Conservation (phyloP, 2,113 vertebrate species). For the Sisor rabdophorus region DNA sequence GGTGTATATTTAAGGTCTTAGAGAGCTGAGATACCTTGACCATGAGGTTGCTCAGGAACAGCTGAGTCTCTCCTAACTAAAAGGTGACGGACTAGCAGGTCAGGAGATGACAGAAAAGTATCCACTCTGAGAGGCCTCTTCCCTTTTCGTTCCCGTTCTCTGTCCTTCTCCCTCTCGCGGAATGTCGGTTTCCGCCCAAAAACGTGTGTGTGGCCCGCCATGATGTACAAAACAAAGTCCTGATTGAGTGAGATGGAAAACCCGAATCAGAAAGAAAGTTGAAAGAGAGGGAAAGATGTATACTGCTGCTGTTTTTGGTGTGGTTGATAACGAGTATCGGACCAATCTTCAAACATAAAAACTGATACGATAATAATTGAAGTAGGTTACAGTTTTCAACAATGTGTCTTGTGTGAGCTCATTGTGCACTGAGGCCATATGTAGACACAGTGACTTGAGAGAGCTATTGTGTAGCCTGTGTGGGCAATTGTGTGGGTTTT, state of each 20-base stretch:
- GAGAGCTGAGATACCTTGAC: slow-evolving; percentile 61
- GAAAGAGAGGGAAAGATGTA: slow-evolving; percentile 25
- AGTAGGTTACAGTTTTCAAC: slow-evolving; percentile 72
- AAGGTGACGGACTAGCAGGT: slow-evolving; percentile 83
- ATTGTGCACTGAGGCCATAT: slow-evolving; percentile 64
- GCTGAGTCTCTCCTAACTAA: slow-evolving; percentile 73
- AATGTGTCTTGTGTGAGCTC: slow-evolving; percentile 70
- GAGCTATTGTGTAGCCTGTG: slow-evolving; percentile 54
- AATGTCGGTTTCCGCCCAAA: slow-evolving; percentile 79
- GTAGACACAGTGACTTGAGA: slow-evolving; percentile 57
- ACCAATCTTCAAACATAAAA: slow-evolving; percentile 56
- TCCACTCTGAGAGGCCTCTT: slow-evolving; percentile 78
- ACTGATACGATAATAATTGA: slow-evolving; percentile 57
- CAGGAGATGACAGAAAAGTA: slow-evolving; percentile 83
- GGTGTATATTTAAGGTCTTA: background rate
- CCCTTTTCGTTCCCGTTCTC: slow-evolving; percentile 72
- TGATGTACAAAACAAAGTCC: slow-evolving; percentile 91
- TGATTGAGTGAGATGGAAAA: slow-evolving; percentile 56
- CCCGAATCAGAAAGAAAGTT: slow-evolving; percentile 40
- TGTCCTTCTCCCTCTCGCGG: slow-evolving; percentile 71
- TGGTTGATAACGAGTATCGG: slow-evolving; percentile 48
- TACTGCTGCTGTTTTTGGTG: slow-evolving; percentile 65
- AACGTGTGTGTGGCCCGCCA: slow-evolving; percentile 81
- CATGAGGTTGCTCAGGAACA: slow-evolving; percentile 60
- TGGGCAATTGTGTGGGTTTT: slow-evolving; percentile 53